Conservation (phyloP, 2,113 vertebrate species). For the Columbina picui region DNA sequence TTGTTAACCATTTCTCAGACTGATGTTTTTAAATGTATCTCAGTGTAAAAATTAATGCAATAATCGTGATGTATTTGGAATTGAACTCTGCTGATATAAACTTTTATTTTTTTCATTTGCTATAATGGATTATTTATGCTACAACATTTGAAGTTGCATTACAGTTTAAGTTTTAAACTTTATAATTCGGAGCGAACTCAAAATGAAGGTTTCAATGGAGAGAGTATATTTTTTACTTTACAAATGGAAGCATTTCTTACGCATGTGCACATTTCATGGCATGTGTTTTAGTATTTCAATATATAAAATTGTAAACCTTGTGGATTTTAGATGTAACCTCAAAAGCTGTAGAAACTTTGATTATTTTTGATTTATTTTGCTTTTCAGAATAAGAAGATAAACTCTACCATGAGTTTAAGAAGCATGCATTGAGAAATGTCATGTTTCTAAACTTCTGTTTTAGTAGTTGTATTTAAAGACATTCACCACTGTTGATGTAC, state of each 20-base stretch:
- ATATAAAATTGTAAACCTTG: background rate
- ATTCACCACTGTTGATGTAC: background rate
- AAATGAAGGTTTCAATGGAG: background rate
- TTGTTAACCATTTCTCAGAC: background rate
- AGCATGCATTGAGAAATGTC: background rate
- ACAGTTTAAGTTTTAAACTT: background rate
- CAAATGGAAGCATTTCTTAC: background rate
- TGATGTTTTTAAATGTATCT: background rate
- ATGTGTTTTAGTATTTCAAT: background rate
- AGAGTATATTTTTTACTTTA: background rate
- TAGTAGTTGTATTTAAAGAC: background rate
- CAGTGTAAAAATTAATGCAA: background rate
- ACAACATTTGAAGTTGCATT: background rate
- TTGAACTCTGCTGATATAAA: background rate
- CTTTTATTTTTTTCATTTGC: background rate
- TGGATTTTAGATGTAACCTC: background rate
- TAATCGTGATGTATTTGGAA: background rate
- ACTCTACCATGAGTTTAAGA: background rate
- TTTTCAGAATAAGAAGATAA: background rate
- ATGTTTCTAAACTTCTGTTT: background rate
- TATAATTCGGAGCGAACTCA: background rate
- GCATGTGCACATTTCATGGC: background rate
- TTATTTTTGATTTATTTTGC: background rate
- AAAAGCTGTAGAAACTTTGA: background rate
- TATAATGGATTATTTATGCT: background rate